A percentile compares a stretch with the other conserved stretches of the same genome.
Evolutionary conservation across 1,140 invertebrate genomes (phyloP).

Genomic region (Scaptomyza graminum): DNA sequence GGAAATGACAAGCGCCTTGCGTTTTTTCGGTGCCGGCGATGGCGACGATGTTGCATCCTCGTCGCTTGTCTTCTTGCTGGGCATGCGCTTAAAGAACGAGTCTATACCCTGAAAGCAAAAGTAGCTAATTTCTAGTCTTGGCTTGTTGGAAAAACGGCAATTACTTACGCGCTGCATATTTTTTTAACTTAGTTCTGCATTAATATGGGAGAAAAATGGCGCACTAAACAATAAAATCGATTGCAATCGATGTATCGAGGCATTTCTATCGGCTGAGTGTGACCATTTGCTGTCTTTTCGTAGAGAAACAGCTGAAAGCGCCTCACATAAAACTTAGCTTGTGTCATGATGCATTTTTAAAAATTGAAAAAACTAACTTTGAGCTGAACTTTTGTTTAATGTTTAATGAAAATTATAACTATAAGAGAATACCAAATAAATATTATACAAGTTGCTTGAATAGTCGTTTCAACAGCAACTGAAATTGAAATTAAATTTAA

Average conservation of each 20-base stretch:
- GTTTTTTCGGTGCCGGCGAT: conserved; percentile 62
- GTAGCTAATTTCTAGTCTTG: not conserved
- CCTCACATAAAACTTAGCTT: conserved; percentile 10
- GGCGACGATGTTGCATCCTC: conserved; percentile 43
- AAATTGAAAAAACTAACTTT: conserved; percentile 2
- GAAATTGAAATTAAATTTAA: not conserved
- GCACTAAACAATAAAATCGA: conserved; percentile 27
- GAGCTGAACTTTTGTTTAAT: not conserved
- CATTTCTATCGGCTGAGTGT: conserved; percentile 16
- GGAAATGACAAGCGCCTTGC: conserved; percentile 70
- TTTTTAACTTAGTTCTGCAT: conserved; percentile 11
- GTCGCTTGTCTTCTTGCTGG: conserved; percentile 43
- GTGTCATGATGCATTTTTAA: not conserved
- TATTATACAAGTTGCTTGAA: too few species aligned
- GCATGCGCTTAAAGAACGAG: conserved; percentile 61
- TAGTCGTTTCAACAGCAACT: not conserved
- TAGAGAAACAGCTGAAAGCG: not conserved
- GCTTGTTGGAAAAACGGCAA: too few species aligned
- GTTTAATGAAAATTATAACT: too few species aligned
- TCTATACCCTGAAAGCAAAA: conserved; percentile 53
- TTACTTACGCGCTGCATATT: conserved; percentile 69
- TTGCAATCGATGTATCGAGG: conserved; percentile 8
- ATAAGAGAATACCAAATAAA: too few species aligned
- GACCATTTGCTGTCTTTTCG: not conserved
- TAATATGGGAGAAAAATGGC: conserved; percentile 30